Base-by-base conservation (phyloP, 2,888 invertebrate genomes). In the Rutpela maculata region DNA sequence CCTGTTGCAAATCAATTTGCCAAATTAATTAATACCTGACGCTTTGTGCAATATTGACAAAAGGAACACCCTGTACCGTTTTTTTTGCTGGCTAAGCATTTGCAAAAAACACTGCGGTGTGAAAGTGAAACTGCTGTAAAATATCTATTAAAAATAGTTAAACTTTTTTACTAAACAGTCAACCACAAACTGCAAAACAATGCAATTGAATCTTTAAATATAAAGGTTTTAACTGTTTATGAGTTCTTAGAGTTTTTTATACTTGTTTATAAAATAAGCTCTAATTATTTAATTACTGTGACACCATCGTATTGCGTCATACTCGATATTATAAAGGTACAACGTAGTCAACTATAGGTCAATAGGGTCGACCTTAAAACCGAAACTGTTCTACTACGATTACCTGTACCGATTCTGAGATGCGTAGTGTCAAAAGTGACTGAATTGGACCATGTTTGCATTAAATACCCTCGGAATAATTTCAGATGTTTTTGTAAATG, bases 71-170 rank as follows among this genome's bases (percentile, higher is more conserved):
- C 63, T 65, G 63, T 38, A 65, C 43, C 31, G 18, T 18, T 65
- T 31, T 31, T 43, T 43, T 11, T 43, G 11, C n/a, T n/a, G 15
- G 7, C 12, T 12, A 0, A 43, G 15, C 4, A n/a, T 15, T 12
- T n/a, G 15, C 19, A 62, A 19, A 19, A 31, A 63, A 31, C 3
- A 63, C 4, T 43, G 43, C 43, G 43, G 43, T 43, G 12, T 15
- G 43, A 35, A 65, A 65, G 63, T 18, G 63, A 65, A 65, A 65
- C 38, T 65, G 17, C 63, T 18, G 63, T 38, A 18, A 38, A 65
- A 38, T 35, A 38, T 65, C 35, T n/a, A 65, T 65, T 38, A 65
- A 15, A 11, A 38, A 26, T 60, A 12, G 22, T 35, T 35, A 5
- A 9, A 35, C 10, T 26, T 60, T 60, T 15, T 60, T 22, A 15